phyloP scores from a whole-genome alignment of 2,888 invertebrate species.

The Sinotaia quadrata region DNA sequence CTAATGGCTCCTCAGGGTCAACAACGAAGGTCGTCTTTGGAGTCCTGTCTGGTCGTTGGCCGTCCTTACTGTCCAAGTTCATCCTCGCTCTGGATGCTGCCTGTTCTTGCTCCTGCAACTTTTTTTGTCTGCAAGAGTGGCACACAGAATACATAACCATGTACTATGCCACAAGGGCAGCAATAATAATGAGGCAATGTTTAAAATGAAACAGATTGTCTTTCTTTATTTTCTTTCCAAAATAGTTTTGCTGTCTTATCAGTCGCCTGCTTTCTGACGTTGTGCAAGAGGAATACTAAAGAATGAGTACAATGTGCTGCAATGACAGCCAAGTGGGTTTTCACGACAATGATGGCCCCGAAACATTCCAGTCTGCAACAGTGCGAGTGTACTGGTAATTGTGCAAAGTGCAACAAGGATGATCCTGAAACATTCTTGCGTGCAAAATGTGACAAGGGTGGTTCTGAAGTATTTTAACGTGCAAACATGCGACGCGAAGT shows the following conservation, averaged over 20 bases:
- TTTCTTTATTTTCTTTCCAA: not conserved
- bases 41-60: slow-evolving; percentile 19
- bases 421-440: no score
- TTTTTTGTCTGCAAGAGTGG: slow-evolving; percentile 18
- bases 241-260: not conserved
- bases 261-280: no score
- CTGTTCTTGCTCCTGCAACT: slow-evolving; percentile 20
- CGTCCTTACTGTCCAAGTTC: slow-evolving; percentile 21
- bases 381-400: no score
- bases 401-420: no score
- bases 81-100: slow-evolving; percentile 25
- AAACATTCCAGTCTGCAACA: no score
- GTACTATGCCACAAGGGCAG: not conserved
- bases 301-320: no score
- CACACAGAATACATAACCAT: not conserved
- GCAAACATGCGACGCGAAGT: no score
- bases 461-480: no score
- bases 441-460: no score
- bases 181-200: not conserved
- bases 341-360: no score
- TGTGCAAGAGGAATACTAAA: no score
- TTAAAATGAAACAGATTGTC: not conserved
- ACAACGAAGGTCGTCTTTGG: slow-evolving; percentile 28
- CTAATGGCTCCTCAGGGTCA: slow-evolving; percentile 31
- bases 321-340: no score